Percentiles rank a stretch among this genome's conserved stretches.
Conservation (phyloP, 2,888 invertebrate genomes). For the Trachelus stipa region DNA sequence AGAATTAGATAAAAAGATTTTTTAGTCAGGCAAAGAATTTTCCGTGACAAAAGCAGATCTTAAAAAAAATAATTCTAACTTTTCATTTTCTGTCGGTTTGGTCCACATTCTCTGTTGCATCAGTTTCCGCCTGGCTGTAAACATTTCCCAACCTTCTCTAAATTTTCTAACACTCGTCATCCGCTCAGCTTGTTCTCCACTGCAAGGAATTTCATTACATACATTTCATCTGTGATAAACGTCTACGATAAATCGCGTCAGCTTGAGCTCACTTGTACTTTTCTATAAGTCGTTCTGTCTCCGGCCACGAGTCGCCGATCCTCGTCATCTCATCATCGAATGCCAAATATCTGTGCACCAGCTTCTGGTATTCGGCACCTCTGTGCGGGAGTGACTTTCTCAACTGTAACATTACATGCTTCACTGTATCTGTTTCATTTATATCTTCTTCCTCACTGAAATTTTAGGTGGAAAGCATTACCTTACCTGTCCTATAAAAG, state of each 20-base stretch:
- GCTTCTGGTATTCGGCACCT: slow-evolving; percentile 59
- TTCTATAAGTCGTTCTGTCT: slow-evolving; percentile 70
- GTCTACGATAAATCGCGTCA: not conserved
- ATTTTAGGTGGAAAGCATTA: slow-evolving; percentile 9
- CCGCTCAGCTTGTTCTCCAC: slow-evolving; percentile 53
- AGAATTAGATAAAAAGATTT: not conserved
- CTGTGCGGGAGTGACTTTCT: slow-evolving; percentile 57
- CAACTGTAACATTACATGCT: slow-evolving; percentile 41
- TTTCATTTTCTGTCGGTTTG: slow-evolving; percentile 31
- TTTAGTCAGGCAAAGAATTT: not conserved
- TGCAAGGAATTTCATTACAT: slow-evolving; percentile 19
- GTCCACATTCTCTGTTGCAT: slow-evolving; percentile 36
- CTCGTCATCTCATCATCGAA: slow-evolving; percentile 73
- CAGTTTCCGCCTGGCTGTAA: slow-evolving; percentile 35
- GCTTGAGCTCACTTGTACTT: slow-evolving; percentile 59
- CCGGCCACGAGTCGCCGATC: slow-evolving; percentile 70
- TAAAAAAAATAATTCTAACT: not conserved
- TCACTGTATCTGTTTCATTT: not conserved
- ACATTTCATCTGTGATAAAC: not conserved
- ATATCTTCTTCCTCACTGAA: not conserved
- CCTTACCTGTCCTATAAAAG: slow-evolving; percentile 69
- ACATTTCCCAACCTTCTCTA: slow-evolving; percentile 51
- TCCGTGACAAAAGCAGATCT: not conserved
- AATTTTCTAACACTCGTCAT: slow-evolving; percentile 50
- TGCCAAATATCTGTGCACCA: slow-evolving; percentile 69